Evolutionary conservation across 2,888 invertebrate species (phyloP).

Genomic region (Plebejus argus): DNA sequence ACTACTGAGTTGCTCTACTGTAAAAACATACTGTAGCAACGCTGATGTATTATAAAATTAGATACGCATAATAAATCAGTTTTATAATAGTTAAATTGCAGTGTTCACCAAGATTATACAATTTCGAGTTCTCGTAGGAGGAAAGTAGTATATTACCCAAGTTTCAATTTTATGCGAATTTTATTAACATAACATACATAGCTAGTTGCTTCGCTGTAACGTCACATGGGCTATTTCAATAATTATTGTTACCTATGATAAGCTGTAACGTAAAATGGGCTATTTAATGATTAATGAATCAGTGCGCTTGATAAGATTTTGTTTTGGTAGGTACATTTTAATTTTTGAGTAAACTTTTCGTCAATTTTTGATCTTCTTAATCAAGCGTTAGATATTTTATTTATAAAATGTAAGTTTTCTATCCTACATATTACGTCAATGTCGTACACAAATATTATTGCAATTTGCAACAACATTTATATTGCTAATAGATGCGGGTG

Average conservation of each 20-base stretch:
- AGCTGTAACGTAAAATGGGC: neutral
- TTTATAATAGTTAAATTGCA: constrained; percentile 16
- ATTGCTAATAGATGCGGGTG: neutral
- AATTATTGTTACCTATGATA: neutral
- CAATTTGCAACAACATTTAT: neutral
- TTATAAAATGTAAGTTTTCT: neutral
- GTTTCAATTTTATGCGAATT: neutral
- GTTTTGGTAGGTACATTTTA: no score
- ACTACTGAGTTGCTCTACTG: no score
- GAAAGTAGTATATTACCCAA: neutral
- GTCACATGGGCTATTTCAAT: neutral
- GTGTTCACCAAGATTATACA: neutral
- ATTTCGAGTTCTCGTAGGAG: neutral
- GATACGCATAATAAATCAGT: neutral
- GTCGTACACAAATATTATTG: neutral
- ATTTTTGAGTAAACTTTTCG: no score
- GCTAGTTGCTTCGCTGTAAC: neutral
- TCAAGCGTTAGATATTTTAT: neutral
- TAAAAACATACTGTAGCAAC: constrained; percentile 2
- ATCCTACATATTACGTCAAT: neutral
- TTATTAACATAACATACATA: constrained; percentile 9
- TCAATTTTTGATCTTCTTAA: neutral
- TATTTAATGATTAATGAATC: neutral
- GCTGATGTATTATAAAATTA: constrained; percentile 33
- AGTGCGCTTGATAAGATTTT: neutral